Conservation (phyloP, 2,888 invertebrate species). For the Drosophila suboccidentalis region DNA sequence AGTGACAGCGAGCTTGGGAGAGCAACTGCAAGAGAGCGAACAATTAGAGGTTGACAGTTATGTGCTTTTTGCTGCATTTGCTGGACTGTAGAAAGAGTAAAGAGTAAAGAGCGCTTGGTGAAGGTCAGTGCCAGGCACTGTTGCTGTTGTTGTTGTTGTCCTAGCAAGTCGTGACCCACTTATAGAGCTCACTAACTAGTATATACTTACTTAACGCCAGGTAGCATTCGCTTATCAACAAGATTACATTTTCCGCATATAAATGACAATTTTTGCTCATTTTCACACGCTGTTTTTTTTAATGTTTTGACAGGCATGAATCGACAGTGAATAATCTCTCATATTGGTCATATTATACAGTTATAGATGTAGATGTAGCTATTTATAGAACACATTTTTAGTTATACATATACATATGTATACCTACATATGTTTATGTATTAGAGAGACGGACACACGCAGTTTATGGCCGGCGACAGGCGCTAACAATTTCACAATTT, state of each 20-base stretch:
- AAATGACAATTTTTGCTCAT: conserved; percentile 27
- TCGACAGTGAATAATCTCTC: conserved; percentile 21
- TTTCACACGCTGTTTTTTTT: conserved; percentile 43
- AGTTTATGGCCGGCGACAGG: conserved; percentile 72
- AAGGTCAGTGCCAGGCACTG: conserved; percentile 54
- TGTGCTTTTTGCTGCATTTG: conserved; percentile 4
- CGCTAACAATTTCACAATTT: conserved; percentile 68
- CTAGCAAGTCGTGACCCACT: conserved; percentile 40
- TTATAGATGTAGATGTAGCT: conserved; percentile 39
- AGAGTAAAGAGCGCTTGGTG: conserved; percentile 40
- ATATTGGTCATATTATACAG: conserved; percentile 23
- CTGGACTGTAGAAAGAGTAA: not conserved
- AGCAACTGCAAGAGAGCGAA: conserved; percentile 3
- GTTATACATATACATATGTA: conserved; percentile 14
- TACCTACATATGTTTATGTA: conserved; percentile 16
- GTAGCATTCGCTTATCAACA: conserved; percentile 43
- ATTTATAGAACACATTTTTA: conserved; percentile 38
- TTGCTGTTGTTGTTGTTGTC: conserved; percentile 25
- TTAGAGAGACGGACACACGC: conserved; percentile 10
- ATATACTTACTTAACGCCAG: conserved; percentile 38
- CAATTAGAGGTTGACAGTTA: conserved; percentile 22
- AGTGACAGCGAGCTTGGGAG: not conserved
- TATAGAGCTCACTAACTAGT: conserved; percentile 6
- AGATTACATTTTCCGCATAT: conserved; percentile 54
- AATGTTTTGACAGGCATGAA: conserved; percentile 55